Evolutionary conservation across 92 coral and sea anemone genomes (phyloP), one percentile per base, ranked within the genome.

Genomic region (Scolanthus callimorphus): DNA sequence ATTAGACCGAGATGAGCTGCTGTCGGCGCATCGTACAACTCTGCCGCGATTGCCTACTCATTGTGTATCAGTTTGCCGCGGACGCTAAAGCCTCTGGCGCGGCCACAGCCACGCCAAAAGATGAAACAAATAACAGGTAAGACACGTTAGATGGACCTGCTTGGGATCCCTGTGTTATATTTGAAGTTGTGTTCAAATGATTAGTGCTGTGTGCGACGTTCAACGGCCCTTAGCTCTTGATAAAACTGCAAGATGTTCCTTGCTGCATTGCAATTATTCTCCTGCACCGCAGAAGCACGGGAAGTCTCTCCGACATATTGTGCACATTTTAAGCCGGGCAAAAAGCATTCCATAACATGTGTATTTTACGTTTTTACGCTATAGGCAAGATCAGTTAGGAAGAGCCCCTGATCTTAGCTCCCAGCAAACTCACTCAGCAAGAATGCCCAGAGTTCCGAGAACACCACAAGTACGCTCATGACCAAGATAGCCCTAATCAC

Each of bases 11-110:
- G 62, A 92, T 92, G 98, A 74, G 84, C 47, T 92, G 98, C 64
- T 92, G 98, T 51, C 84, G 96, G 11, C 82, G 96, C 27, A 77
- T 85, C 21, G 96, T 92, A 15, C 62, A 79, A 50, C 68, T 92
- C 55, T 92, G 98, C 55, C 84, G 91, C 3, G 98, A 92, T 61
- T 92, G 98, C 67, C 74, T 92, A 29, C 77, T 92, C 15, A 86
- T 92, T 20, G 96, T 92, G 31, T 92, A 92, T 65, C 90, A 88
- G 78, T 92, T 92, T 73, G 98, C 96, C 29, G 85, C 98, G 34
- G 95, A 87, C 57, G 88, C 90, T 4, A 87, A 82, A 49, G 86
- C 85, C 11, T 79, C 95, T 8, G 77, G 83, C 23, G 63, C 72
- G 25, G 77, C 62, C 31, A 49, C 82, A 6, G 54, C 51, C 31